Evolutionary conservation across 2,888 invertebrate species (phyloP), one percentile per base, ranked within the genome.

Genomic region (Isoperla grammatica): DNA sequence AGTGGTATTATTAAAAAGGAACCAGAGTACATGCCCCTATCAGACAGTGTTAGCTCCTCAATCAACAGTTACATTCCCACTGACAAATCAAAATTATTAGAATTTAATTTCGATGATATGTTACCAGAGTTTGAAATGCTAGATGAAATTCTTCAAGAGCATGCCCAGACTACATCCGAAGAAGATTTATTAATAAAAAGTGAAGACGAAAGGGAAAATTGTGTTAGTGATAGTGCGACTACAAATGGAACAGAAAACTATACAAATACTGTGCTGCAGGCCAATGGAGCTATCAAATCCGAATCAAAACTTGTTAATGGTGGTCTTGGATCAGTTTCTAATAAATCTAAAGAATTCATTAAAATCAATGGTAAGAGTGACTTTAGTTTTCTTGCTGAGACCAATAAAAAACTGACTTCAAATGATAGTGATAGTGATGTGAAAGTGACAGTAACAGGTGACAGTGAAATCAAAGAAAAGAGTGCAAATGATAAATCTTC

Each of bases 71-170:
- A 65, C 23, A 58, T 54, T 13, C 65, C 65, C 20, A 62, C 65
- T 11, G 56, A 55, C 42, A 59, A 60, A 20, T 22, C 58, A 9
- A 29, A 53, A 6, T 49, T 62, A 37, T 55, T 50, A 19, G 58
- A 58, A 35, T 19, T 43, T 13, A 50, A 55, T 48, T 29, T 22
- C 3, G 39, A 46, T n/a, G 61, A 61, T 55, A n/a, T 57, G n/a
- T 43, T 39, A 2, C 68, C 67, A 9, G 77, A 75, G 54, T 74
- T 75, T 65, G 73, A 75, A 61, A 68, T 75, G 59, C 73, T 77
- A 49, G 76, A 76, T 65, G 76, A 76, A 59, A 73, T 76, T 55
- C 66, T 76, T 3, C 68, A 66, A 40, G 62, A 69, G 29, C 56
- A 64, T 15, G 62, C 65, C 29, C 29, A 64, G 63, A 35, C 45